A percentile compares a stretch with the other conserved stretches of the same genome.
Evolutionary conservation across 2,113 vertebrate genomes (phyloP).

Genomic region (Paracanthobrama guichenoti): DNA sequence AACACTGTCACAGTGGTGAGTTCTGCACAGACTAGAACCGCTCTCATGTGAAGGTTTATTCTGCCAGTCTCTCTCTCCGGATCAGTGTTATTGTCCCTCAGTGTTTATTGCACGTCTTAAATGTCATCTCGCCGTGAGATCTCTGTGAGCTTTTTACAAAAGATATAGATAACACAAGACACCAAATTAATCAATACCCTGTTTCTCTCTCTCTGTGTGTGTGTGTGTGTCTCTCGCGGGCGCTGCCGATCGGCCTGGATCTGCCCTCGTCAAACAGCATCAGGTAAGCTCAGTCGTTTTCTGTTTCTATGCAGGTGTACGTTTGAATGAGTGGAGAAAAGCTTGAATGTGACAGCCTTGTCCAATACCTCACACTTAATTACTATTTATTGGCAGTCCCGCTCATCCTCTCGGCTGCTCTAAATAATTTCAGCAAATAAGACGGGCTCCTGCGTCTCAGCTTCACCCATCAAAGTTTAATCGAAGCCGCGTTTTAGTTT

Average conservation of each 20-base stretch:
- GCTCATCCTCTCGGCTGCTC: constrained; percentile 72
- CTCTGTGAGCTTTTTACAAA: constrained; percentile 52
- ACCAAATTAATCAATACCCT: constrained; percentile 61
- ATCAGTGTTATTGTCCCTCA: background rate
- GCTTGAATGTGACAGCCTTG: background rate
- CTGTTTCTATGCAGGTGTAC: background rate
- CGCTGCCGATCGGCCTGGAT: constrained; percentile 25
- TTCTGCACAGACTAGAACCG: background rate
- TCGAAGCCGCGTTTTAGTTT: constrained; percentile 75
- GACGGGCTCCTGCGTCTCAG: constrained; percentile 82
- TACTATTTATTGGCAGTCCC: constrained; percentile 73
- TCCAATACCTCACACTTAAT: constrained; percentile 59
- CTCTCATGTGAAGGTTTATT: background rate
- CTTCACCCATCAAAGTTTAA: constrained; percentile 99
- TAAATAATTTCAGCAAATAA: constrained; percentile 94
- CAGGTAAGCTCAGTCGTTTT: constrained; percentile 68
- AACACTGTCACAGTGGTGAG: background rate
- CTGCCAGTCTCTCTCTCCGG: background rate
- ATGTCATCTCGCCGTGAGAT: constrained; percentile 51
- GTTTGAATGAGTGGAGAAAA: background rate
- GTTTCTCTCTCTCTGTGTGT: constrained; percentile 30
- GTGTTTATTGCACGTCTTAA: constrained; percentile 46
- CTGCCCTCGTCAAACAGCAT: constrained; percentile 54
- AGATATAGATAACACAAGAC: constrained; percentile 50
- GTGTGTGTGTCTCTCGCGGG: constrained; percentile 2